Evolutionary conservation across 2,797 vertebrate genomes (phyloP).

Genomic region (Alosa sapidissima): DNA sequence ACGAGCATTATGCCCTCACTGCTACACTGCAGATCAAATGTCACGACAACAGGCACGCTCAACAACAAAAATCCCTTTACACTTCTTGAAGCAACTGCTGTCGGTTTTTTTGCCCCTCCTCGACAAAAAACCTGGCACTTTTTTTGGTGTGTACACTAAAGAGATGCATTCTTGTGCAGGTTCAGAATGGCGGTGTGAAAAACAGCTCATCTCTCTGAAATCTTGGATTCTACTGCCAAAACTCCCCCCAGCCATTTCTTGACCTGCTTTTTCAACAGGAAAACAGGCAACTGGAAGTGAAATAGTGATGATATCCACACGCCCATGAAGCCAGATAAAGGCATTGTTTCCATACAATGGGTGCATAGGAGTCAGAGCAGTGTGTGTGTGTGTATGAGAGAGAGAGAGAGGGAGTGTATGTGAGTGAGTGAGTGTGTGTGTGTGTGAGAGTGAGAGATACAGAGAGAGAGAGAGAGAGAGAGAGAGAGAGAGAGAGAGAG

Average conservation of each 20-base stretch:
- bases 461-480: too few species aligned
- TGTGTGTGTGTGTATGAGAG: not conserved
- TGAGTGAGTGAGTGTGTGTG: not conserved
- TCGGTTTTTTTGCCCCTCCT: not conserved
- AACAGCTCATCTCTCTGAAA: slow-evolving; percentile 21
- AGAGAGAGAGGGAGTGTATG: not conserved
- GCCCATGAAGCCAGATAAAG: slow-evolving; percentile 3
- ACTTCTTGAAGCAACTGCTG: not conserved
- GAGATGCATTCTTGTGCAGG: slow-evolving; percentile 1
- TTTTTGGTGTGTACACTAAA: not conserved
- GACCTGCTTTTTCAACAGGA: slow-evolving; percentile 24
- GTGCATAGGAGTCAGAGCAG: not conserved
- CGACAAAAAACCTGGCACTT: not conserved
- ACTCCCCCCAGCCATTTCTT: slow-evolving; percentile 11
- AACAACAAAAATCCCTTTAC: not conserved
- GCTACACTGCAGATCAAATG: not conserved
- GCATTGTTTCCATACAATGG: slow-evolving; percentile 22
- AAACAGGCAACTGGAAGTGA: slow-evolving; percentile 16
- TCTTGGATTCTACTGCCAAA: slow-evolving; percentile 24
- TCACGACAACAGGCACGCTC: not conserved
- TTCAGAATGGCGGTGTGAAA: slow-evolving; percentile 25
- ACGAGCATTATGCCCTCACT: not conserved
- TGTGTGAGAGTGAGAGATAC: too few species aligned
- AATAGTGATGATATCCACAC: slow-evolving; percentile 7
- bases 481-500: too few species aligned